phyloP scores from a whole-genome alignment of 2,113 vertebrate species.

The Myrmophylax atrothorax region DNA sequence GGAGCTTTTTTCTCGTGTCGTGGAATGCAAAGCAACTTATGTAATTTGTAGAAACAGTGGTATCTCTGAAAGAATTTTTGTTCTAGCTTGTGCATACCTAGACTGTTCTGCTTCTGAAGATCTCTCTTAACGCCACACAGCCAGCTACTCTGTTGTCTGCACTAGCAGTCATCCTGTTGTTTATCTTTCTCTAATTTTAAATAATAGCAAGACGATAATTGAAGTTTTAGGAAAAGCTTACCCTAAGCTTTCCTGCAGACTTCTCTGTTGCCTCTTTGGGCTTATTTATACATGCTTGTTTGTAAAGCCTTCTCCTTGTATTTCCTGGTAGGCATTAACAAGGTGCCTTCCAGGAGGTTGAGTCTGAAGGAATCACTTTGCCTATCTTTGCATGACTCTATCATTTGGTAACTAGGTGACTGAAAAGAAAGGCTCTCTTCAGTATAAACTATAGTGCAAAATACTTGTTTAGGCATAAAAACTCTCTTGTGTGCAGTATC shows the following conservation, averaged over 20 bases:
- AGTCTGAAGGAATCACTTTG: background rate
- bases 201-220: background rate
- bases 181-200: background rate
- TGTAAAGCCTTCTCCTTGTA: background rate
- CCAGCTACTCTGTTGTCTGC: background rate
- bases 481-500: background rate
- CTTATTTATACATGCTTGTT: background rate
- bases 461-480: background rate
- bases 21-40: background rate
- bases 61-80: background rate
- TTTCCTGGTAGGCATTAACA: background rate
- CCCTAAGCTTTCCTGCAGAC: background rate
- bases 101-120: background rate
- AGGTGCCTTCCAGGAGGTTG: background rate
- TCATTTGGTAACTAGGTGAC: background rate
- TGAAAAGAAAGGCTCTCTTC: background rate
- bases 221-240: background rate
- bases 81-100: background rate
- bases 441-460: background rate
- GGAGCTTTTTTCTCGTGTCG: background rate
- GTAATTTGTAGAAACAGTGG: background rate
- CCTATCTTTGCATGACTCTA: background rate
- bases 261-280: background rate
- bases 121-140: background rate
- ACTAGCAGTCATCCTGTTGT: background rate